Base-by-base conservation (phyloP, 2,113 vertebrate species). In the Bambusicola thoracicus region DNA sequence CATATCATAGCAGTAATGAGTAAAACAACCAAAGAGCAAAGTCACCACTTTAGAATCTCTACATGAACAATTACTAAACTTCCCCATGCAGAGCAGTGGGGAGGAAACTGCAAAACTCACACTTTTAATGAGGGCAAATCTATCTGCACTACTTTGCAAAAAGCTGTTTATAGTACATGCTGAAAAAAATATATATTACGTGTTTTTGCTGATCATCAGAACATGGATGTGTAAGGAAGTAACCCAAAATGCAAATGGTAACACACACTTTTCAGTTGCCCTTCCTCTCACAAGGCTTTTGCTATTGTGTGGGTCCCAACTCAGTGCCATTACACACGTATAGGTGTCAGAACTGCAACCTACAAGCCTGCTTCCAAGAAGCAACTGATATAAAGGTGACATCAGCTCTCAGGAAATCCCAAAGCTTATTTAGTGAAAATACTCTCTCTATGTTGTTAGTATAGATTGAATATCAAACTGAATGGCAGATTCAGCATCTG, bases 401-500 rank as follows among this genome's bases (percentile, higher is more conserved):
- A 87, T n/a, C 6, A 74, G 24, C 24, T 87, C 40, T 76, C 44
- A 34, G 13, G 24, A 80, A 72, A 62, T 18, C 36, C 53, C 56
- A 89, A 74, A 67, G 44, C 27, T 68, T 77, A 56, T 40, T 82
- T 46, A 53, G 20, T 80, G 44, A 80, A 90, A 93, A 91, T 13
- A 53, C 6, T 73, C 48, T 15, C 30, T 17, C 30, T 30, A 25
- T 38, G 17, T 11, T 27, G 29, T 27, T 32, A 46, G 19, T 4
- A 78, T 7, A 36, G 59, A 70, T 19, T 63, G 38, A 55, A 13
- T 1, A 85, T 34, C 36, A 88, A 30, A 16, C 30, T 53, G n/a
- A 94, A 61, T 46, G 38, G 38, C 19, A 76, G 40, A 46, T n/a
- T 81, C 48, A 40, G 43, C 3, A 70, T 12, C 63, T 53, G 7